These are phyloP conservation scores for Girardinus metallicus DNA, from an alignment of 2,797 vertebrate species.

Conservation along the genomic window DNA sequence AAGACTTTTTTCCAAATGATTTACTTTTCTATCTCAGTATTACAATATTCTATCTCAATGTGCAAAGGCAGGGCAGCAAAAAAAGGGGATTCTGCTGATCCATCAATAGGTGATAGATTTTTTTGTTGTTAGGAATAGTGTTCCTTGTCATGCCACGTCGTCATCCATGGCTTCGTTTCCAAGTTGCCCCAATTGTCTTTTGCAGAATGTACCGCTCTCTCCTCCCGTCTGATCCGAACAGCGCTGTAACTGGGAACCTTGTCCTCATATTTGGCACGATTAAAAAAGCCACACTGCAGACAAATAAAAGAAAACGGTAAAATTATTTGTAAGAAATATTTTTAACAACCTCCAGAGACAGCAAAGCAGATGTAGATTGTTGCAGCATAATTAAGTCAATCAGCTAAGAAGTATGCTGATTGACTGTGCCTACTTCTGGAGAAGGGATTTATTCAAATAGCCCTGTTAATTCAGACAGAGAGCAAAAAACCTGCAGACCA, in stretches of 20 bases:
- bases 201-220: slow-evolving; percentile 80
- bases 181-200: slow-evolving; percentile 76
- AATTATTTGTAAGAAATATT: background rate
- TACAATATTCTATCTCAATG: slow-evolving; percentile 58
- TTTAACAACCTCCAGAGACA: slow-evolving; percentile 31
- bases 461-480: slow-evolving; percentile 14
- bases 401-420: slow-evolving; percentile 31
- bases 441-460: slow-evolving; percentile 24
- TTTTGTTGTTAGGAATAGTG: slow-evolving; percentile 84
- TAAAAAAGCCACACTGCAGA: slow-evolving; percentile 93
- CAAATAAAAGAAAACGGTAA: background rate
- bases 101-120: slow-evolving; percentile 25
- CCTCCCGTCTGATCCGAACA: slow-evolving; percentile 91
- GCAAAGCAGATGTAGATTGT: slow-evolving; percentile 21
- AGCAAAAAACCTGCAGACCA: slow-evolving; percentile 32
- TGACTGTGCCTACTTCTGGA: slow-evolving; percentile 31
- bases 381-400: slow-evolving; percentile 35
- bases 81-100: slow-evolving; percentile 38
- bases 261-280: slow-evolving; percentile 91
- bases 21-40: slow-evolving; percentile 37
- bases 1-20: background rate
- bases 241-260: slow-evolving; percentile 92
- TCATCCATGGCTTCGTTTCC: slow-evolving; percentile 93
- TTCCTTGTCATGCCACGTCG: slow-evolving; percentile 86
- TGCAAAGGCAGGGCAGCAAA: slow-evolving; percentile 43